A percentile compares a stretch with the other conserved stretches of the same genome.
These are phyloP conservation scores for Rhopalosiphum nymphaeae DNA, from an alignment of 2,888 invertebrate genomes.

Conservation along the genomic window DNA sequence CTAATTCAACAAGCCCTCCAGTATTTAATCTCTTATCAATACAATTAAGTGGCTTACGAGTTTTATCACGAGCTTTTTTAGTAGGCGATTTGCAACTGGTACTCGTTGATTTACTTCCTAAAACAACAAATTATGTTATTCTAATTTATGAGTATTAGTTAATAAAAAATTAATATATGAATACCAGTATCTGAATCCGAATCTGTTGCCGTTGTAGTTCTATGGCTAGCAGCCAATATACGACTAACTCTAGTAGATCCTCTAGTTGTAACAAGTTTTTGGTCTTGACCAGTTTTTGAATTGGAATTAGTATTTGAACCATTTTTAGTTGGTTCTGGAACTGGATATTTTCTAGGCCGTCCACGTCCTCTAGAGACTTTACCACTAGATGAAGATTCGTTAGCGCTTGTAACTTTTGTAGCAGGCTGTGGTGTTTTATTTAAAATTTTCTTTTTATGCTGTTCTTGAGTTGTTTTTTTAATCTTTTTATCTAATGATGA, in stretches of 20 bases:
- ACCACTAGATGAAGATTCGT: constrained; percentile 61
- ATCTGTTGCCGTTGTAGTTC: constrained; percentile 67
- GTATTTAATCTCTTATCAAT: constrained; percentile 66
- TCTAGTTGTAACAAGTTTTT: constrained; percentile 65
- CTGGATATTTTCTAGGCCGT: constrained; percentile 66
- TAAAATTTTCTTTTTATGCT: constrained; percentile 45
- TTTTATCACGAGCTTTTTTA: constrained; percentile 72
- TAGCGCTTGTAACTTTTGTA: constrained; percentile 60
- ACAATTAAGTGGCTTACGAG: constrained; percentile 66
- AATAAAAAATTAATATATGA: not conserved
- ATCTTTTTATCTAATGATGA: constrained; percentile 49
- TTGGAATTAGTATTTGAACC: constrained; percentile 48
- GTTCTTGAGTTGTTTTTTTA: constrained; percentile 47
- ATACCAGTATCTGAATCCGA: constrained; percentile 69
- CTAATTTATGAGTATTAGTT: not conserved
- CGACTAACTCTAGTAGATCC: constrained; percentile 66
- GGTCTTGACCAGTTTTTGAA: constrained; percentile 56
- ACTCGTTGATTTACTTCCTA: constrained; percentile 72
- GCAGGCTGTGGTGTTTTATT: constrained; percentile 61
- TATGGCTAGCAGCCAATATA: constrained; percentile 65
- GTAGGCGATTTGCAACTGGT: constrained; percentile 69
- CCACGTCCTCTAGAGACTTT: constrained; percentile 66
- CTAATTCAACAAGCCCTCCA: constrained; percentile 67
- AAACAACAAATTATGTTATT: constrained; percentile 62
- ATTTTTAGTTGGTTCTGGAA: constrained; percentile 60